Conservation (phyloP, 2,888 invertebrate genomes). For the Cantharis flavilabris region DNA sequence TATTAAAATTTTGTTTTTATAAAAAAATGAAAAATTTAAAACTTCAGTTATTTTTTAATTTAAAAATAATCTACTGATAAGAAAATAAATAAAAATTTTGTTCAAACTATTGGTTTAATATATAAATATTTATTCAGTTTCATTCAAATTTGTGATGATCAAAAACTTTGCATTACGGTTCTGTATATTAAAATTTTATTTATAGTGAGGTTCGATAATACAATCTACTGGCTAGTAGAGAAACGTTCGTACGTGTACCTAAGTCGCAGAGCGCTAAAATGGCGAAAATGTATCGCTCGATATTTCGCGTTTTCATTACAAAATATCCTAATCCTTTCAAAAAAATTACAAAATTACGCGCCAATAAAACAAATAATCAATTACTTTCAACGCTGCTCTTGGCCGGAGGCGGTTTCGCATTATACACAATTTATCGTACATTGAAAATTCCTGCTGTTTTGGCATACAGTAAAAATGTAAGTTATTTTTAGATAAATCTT, state of each 20-base stretch:
- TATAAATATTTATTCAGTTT: neutral
- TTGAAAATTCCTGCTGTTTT: constrained; percentile 54
- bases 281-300: constrained; percentile 23
- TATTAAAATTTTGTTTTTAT: no score
- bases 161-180: constrained; percentile 8
- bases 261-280: constrained; percentile 21
- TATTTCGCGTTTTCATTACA: constrained; percentile 9
- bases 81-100: neutral
- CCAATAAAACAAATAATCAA: constrained; percentile 6
- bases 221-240: constrained; percentile 24
- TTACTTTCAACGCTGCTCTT: constrained; percentile 36
- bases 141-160: neutral
- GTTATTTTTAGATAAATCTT: constrained; percentile 31
- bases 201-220: constrained; percentile 14
- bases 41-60: neutral
- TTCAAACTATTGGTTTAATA: neutral
- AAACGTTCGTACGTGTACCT: constrained; percentile 7
- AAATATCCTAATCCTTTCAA: constrained; percentile 18
- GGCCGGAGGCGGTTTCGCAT: constrained; percentile 55
- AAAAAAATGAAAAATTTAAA: no score
- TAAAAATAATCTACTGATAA: neutral
- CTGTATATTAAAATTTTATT: constrained; percentile 11
- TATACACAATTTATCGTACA: constrained; percentile 56
- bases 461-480: constrained; percentile 60
- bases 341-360: constrained; percentile 20